Conservation (phyloP, 1,140 invertebrate species). For the Thaumetopoea pityocampa region DNA sequence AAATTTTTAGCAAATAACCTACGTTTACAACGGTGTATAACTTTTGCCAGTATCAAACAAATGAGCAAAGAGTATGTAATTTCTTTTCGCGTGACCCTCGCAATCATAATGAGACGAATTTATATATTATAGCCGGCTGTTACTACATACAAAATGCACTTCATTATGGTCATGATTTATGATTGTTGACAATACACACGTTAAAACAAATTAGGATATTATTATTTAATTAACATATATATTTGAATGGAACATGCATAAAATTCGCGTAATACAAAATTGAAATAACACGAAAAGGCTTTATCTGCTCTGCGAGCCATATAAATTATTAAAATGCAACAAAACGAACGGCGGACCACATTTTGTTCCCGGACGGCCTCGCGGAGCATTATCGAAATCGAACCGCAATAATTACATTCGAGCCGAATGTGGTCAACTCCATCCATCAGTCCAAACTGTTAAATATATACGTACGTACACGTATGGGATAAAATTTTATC, state of each 20-base stretch:
- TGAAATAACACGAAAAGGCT: constrained; percentile 53
- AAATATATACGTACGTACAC: constrained; percentile 55
- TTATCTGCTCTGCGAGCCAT: constrained; percentile 50
- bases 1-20: too few species aligned
- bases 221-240: constrained; percentile 8
- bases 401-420: constrained; percentile 72
- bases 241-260: constrained; percentile 30
- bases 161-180: too few species aligned
- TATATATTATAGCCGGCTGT: too few species aligned
- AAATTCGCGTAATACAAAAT: constrained; percentile 27
- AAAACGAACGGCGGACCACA: constrained; percentile 61
- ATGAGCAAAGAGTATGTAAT: too few species aligned
- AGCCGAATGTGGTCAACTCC: constrained; percentile 54
- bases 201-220: constrained; percentile 7
- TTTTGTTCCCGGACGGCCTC: constrained; percentile 57
- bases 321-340: constrained; percentile 71
- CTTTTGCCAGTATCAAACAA: too few species aligned
- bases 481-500: constrained; percentile 57
- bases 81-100: too few species aligned
- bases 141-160: too few species aligned
- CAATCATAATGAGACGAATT: too few species aligned
- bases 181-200: background rate
- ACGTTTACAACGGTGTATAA: too few species aligned
- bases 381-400: constrained; percentile 69
- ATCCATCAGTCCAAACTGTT: constrained; percentile 58